Evolutionary conservation across 2,113 vertebrate species (phyloP).

Genomic region (Nibea coibor): DNA sequence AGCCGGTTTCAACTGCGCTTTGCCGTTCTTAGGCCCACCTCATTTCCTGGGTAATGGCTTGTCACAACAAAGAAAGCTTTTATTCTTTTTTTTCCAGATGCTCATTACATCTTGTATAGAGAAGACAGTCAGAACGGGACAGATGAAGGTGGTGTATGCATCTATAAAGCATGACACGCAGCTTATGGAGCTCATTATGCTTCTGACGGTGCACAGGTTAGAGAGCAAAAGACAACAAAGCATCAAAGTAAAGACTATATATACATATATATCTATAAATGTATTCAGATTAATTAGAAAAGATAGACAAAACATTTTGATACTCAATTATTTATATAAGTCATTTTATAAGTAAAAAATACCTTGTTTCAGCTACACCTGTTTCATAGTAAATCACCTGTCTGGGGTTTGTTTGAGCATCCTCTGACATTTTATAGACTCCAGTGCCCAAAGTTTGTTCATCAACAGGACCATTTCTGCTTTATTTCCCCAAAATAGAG

Average conservation of each 20-base stretch:
- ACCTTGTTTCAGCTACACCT: background rate
- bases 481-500: background rate
- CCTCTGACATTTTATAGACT: background rate
- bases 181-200: constrained; percentile 31
- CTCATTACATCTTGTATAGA: constrained; percentile 20
- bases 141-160: background rate
- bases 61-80: constrained; percentile 52
- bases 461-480: background rate
- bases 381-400: background rate
- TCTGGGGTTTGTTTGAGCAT: background rate
- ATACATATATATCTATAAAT: background rate
- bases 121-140: background rate
- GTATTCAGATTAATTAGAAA: background rate
- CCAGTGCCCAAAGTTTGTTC: background rate
- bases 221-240: background rate
- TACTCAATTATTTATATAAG: background rate
- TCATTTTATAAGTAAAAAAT: background rate
- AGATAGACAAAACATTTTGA: background rate
- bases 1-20: constrained; percentile 36
- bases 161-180: constrained; percentile 1
- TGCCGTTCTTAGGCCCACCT: constrained; percentile 42
- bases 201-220: background rate
- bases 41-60: constrained; percentile 51
- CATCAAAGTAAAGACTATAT: background rate
- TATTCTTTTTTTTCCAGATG: constrained; percentile 30